Conservation (phyloP, 2,113 vertebrate species). For the Aspiorhynchus laticeps region DNA sequence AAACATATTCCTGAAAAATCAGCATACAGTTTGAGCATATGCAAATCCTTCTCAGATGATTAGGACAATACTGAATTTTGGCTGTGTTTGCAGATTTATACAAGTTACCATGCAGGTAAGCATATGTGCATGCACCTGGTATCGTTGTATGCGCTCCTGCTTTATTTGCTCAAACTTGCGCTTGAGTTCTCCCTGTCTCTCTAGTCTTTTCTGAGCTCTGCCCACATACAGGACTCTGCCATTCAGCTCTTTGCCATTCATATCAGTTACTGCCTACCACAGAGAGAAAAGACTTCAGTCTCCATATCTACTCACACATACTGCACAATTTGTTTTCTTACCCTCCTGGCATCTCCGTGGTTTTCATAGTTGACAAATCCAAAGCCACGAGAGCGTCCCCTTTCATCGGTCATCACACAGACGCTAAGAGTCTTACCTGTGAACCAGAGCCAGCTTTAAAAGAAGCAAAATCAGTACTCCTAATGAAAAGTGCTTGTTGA, state of each 20-base stretch:
- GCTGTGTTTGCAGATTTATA: not conserved
- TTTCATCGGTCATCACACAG: conserved; percentile 90
- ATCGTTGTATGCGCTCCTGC: conserved; percentile 88
- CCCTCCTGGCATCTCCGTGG: conserved; percentile 94
- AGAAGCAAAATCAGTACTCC: not conserved
- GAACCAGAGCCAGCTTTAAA: conserved; percentile 19
- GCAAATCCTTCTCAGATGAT: not conserved
- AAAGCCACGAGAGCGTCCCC: conserved; percentile 86
- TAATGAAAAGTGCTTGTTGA: not conserved
- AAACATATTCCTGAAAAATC: not conserved
- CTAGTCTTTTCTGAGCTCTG: conserved; percentile 91
- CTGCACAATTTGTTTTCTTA: conserved; percentile 59
- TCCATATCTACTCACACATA: not conserved
- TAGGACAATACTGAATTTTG: not conserved
- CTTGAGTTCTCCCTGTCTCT: conserved; percentile 92
- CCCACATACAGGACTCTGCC: conserved; percentile 88
- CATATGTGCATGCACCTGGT: conserved; percentile 81
- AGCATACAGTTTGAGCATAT: not conserved
- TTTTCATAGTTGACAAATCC: conserved; percentile 95
- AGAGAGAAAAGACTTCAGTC: not conserved
- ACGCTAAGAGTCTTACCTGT: conserved; percentile 91
- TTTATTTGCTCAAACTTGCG: conserved; percentile 92
- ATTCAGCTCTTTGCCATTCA: conserved; percentile 91
- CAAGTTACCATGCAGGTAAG: not conserved
- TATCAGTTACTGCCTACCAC: conserved; percentile 86